phyloP scores from a whole-genome alignment of 2,888 invertebrate genomes.

The Ophioninae sp. region DNA sequence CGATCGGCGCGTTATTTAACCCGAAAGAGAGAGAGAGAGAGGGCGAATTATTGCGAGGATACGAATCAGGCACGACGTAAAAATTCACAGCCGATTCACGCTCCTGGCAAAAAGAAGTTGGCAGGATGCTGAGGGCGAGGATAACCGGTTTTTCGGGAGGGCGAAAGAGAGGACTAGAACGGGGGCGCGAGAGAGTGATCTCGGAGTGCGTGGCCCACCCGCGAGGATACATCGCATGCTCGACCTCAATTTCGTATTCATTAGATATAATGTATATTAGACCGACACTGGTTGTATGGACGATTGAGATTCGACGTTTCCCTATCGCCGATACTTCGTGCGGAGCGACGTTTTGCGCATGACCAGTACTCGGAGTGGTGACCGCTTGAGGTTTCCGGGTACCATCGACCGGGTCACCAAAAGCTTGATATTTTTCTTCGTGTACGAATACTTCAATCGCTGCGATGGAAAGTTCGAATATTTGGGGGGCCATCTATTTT shows the following conservation, averaged over 20 bases:
- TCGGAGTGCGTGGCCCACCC: constrained; percentile 53
- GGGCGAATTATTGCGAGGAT: constrained; percentile 28
- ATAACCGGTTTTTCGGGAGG: constrained; percentile 65
- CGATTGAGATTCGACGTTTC: neutral
- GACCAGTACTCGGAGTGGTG: no score
- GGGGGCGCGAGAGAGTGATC: constrained; percentile 38
- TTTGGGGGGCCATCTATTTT: no score
- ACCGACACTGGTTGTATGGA: constrained; percentile 1
- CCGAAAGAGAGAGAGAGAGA: constrained; percentile 21
- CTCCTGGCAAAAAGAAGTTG: constrained; percentile 40
- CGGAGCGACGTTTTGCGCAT: no score
- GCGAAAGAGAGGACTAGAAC: constrained; percentile 32
- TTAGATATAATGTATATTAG: constrained; percentile 59
- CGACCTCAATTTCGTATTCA: constrained; percentile 65
- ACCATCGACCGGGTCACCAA: no score
- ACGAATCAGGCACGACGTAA: constrained; percentile 38
- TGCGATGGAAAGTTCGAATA: no score
- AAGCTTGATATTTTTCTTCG: no score
- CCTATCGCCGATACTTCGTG: neutral
- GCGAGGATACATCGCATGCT: constrained; percentile 62
- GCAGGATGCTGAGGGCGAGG: constrained; percentile 15
- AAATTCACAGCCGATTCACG: constrained; percentile 63
- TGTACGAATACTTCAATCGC: no score
- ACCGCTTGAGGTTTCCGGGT: no score
- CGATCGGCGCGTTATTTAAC: constrained; percentile 41